Percentiles rank a stretch among this genome's conserved stretches.
phyloP scores from a whole-genome alignment of 1,140 invertebrate species.

The Lucilia cuprina region DNA sequence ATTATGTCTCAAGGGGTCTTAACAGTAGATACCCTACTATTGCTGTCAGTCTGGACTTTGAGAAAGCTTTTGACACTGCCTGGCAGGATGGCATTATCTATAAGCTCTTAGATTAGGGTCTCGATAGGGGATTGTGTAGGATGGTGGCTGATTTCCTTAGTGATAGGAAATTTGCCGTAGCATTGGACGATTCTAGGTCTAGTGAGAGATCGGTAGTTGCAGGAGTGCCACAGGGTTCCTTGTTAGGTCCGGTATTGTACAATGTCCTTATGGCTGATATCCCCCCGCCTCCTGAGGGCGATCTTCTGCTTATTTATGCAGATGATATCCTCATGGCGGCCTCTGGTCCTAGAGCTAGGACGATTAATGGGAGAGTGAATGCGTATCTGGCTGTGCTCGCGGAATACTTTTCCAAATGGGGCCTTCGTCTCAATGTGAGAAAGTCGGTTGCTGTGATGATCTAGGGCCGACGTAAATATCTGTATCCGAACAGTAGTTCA shows the following conservation, averaged over 20 bases:
- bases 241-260: background rate
- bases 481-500: background rate
- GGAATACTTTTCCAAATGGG: background rate
- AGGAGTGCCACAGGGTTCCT: background rate
- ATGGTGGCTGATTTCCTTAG: background rate
- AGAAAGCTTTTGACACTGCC: background rate
- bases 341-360: background rate
- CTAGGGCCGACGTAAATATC: background rate
- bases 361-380: background rate
- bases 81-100: background rate
- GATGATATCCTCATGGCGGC: background rate
- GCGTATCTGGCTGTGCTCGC: background rate
- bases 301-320: background rate
- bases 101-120: background rate
- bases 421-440: background rate
- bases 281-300: background rate
- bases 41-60: background rate
- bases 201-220: background rate
- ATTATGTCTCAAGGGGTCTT: background rate
- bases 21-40: background rate
- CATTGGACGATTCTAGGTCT: background rate
- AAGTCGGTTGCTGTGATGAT: background rate
- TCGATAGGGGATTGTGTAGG: background rate
- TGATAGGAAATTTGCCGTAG: background rate
- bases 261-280: background rate